Evolutionary conservation across 2,113 vertebrate species (phyloP), one percentile per base, ranked within the genome.

Genomic region (Redunca redunca): DNA sequence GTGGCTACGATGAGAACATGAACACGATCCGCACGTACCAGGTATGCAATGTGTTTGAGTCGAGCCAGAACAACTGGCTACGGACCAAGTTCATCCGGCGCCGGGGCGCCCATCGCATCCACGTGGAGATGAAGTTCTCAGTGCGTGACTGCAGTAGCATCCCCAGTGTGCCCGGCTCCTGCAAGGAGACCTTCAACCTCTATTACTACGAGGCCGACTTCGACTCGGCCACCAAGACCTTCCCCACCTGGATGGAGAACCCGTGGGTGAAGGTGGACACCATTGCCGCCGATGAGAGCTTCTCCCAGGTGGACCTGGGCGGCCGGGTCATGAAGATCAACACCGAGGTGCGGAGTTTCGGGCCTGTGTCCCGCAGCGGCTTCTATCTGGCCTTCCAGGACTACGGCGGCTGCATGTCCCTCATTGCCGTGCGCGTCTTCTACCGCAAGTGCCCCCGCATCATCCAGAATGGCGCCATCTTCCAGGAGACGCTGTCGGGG

Each of bases 371-470:
- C 58, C 99, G 99, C 93, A 99, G 95, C 0, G 99, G 99, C 57
- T 99, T 99, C 99, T 99, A 99, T 98, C 98, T 99, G 97, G 99
- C 99, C 82, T 99, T 99, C 98, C 99, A 99, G 99, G 99, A 99
- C 98, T 99, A 99, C 0, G 99, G 99, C 0, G 99, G 99, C 94
- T 99, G 99, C 98, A 99, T 99, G 99, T 99, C 99, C 6, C 98
- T 99, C 84, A 99, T 99, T 0, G 99, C 99, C 0, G 99, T 99
- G 58, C 99, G 99, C 0, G 99, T 99, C 97, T 99, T 99, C 98
- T 99, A 99, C 99, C 99, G 99, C 87, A 99, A 99, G 96, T 99
- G 99, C 94, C 99, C 99, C 11, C 98, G 99, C 0, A 95, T 99
- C 8, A 99, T 99, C 98, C 99, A 99, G 98, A 99, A 99, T 0